A percentile compares a stretch with the other conserved stretches of the same genome.
phyloP scores from a whole-genome alignment of 2,888 invertebrate species.

The Brenthis daphne region DNA sequence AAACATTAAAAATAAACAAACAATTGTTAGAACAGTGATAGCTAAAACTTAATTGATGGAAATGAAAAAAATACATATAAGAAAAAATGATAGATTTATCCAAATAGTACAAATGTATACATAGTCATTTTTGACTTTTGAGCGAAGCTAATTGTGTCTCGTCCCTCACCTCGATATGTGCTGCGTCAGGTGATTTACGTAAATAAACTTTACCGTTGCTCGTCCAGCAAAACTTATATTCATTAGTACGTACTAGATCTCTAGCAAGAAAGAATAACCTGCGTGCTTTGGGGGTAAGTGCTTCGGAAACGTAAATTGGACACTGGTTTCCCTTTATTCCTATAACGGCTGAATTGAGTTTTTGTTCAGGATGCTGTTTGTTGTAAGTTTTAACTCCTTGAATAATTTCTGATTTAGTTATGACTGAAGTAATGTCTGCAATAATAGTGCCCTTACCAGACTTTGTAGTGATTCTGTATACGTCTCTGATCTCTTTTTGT shows the following conservation, averaged over 20 bases:
- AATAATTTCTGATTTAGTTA: background rate
- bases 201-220: background rate
- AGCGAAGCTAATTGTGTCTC: background rate
- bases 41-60: too few relatives aligned
- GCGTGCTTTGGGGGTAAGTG: background rate
- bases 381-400: slow-evolving; percentile 1
- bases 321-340: background rate
- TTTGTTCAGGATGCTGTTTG: background rate
- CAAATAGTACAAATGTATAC: background rate
- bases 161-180: background rate
- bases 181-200: background rate
- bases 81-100: background rate
- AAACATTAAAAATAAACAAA: too few relatives aligned
- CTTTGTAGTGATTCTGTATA: background rate
- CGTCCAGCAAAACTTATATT: slow-evolving; percentile 1
- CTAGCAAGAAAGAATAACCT: background rate
- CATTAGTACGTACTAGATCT: background rate
- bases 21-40: too few relatives aligned
- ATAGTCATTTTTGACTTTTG: background rate
- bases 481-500: background rate
- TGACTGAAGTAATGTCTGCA: background rate
- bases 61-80: too few relatives aligned
- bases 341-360: background rate
- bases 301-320: background rate
- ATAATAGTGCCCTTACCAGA: background rate